These are phyloP conservation scores for Aspidiotus destructor DNA, from an alignment of 2,888 invertebrate species.

Conservation along the genomic window DNA sequence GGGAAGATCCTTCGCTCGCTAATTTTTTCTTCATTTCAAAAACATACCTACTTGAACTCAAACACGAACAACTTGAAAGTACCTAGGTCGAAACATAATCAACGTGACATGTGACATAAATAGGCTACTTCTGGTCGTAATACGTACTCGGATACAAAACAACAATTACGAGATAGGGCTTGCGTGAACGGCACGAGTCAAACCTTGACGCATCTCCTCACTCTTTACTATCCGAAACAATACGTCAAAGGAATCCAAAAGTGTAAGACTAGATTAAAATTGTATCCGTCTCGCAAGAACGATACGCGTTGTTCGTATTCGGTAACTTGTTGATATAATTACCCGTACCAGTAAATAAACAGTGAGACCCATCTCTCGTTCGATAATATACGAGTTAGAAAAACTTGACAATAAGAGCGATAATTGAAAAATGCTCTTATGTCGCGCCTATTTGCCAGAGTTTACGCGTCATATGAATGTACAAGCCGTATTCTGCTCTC, in stretches of 20 bases:
- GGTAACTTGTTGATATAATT: neutral
- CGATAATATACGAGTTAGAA: neutral
- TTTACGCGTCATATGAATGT: neutral
- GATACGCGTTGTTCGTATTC: neutral
- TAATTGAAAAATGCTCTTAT: constrained; percentile 1
- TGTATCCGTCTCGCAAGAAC: neutral
- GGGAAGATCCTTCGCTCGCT: too few species aligned
- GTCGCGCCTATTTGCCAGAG: constrained; percentile 4
- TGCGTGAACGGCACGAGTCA: neutral
- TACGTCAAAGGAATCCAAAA: neutral
- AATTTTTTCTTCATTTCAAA: too few species aligned
- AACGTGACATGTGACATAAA: too few species aligned
- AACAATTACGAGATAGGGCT: too few species aligned
- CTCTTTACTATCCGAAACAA: neutral
- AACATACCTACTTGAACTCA: too few species aligned
- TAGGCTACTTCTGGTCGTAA: too few species aligned
- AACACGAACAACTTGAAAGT: too few species aligned
- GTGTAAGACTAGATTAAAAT: neutral
- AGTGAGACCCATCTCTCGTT: neutral
- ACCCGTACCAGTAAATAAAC: neutral
- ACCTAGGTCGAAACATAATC: too few species aligned
- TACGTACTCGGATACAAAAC: too few species aligned
- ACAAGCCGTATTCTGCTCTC: neutral
- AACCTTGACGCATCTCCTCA: neutral
- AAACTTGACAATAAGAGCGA: neutral